Evolutionary conservation across 2,113 vertebrate genomes (phyloP), one percentile per base, ranked within the genome.

Genomic region (Azemiops feae): DNA sequence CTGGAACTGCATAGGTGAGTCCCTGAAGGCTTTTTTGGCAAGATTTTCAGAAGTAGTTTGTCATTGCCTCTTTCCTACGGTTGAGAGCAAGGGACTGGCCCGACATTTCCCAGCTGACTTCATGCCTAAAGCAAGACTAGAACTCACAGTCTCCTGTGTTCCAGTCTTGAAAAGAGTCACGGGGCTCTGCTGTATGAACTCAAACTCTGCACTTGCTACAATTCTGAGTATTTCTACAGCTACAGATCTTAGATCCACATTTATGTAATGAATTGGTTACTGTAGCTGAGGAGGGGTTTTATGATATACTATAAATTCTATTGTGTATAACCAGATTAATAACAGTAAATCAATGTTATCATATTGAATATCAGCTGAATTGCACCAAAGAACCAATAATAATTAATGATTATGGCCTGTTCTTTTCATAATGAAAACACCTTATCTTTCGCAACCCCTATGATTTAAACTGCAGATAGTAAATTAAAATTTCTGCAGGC

Each of bases 351-450:
- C 5, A 93, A 94, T 93, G 34, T 3, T 3, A 93, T 94, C 0
- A 1, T 89, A n/a, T 57, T 69, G 43, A 4, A 39, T 92, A 89
- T 57, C 0, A 0, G 39, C 90, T 39, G 89, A 34, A 14, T 88
- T 93, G 91, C 9, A 1, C 87, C 30, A 92, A 95, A 95, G 89
- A 92, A 39, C 4, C 39, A 45, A 92, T 91, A 93, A 93, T 93
- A 85, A 94, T 95, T 92, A 92, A 93, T 92, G 47, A 18, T 92
- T 34, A 45, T 64, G 94, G 86, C 94, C 90, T 85, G 93, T 4
- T 93, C 0, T 0, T 69, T 87, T 88, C 54, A 34, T 18, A 0
- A 10, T 89, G 60, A 58, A 95, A 96, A 93, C 30, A 34, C 22
- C 55, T 55, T 55, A 89, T 89, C 22, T 34, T 57, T 89, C 23